Base-by-base conservation (phyloP, 2,888 invertebrate species). In the Heliconius hortense region DNA sequence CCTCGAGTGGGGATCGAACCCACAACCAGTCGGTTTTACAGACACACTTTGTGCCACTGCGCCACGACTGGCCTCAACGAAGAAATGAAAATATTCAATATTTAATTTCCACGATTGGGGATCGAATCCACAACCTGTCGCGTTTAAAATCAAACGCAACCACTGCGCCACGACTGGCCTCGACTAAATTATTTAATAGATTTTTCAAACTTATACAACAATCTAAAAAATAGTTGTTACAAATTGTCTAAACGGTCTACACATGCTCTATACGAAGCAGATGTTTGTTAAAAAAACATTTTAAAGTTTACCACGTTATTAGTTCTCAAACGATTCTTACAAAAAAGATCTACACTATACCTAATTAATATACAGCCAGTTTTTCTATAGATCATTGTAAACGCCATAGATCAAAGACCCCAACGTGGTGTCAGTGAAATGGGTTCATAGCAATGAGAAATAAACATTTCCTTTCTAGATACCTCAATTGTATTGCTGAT, bases 401-500 rank as follows among this genome's bases (percentile, higher is more conserved):
- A 67, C 35, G 63, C 28, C 70, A 63, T 75, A 71, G 63, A 63
- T 70, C 74, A 75, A 75, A 75, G 74, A 75, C 74, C 74, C 64
- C 56, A 26, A 24, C 18, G 5, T 43, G 26, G 43, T 72, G 63
- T 69, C 64, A 74, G 75, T 56, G 72, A 69, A 73, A 75, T 66
- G 56, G 59, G 24, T 76, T 72, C 76, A 69, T 69, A 72, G 28
- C 75, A 60, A 76, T 77, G 76, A 63, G 73, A 71, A 76, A 73
- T 76, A 73, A 70, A 56, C 73, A 70, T 67, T 77, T 77, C 73
- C 73, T 77, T 66, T 13, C 53, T 31, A 69, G 21, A 53, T 31
- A 56, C 53, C 53, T 53, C 76, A 69, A 73, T 73, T 68, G 68
- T 73, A 59, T 69, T 69, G 68, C 68, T 53, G 53, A 69, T 68